A percentile compares a stretch with the other conserved stretches of the same genome.
Evolutionary conservation across 2,888 invertebrate genomes (phyloP).

Genomic region (Pseudeuparius sepicola): DNA sequence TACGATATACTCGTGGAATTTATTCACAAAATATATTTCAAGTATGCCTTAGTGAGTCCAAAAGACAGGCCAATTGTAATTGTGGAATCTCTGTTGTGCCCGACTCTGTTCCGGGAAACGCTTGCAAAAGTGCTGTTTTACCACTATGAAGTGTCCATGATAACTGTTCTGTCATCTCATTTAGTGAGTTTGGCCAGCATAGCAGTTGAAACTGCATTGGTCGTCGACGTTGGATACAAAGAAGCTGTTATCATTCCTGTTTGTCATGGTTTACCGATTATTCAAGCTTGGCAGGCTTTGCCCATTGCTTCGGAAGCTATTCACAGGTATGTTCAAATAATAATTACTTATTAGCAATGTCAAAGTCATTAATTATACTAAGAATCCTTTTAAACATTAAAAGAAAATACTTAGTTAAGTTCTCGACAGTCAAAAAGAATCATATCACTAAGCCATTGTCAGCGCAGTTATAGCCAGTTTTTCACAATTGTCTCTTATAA

Average conservation of each 20-base stretch:
- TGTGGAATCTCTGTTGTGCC: slow-evolving; percentile 81
- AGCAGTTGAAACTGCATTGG: slow-evolving; percentile 70
- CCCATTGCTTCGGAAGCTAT: slow-evolving; percentile 67
- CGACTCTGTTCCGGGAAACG: slow-evolving; percentile 72
- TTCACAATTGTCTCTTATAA: no score
- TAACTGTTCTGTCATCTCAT: slow-evolving; percentile 66
- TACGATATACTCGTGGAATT: slow-evolving; percentile 82
- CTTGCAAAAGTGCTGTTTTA: slow-evolving; percentile 84
- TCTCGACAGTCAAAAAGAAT: no score
- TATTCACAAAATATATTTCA: slow-evolving; percentile 79
- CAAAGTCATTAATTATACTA: no score
- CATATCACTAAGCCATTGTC: no score
- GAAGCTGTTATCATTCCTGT: slow-evolving; percentile 77
- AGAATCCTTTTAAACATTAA: no score
- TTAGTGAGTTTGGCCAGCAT: slow-evolving; percentile 74
- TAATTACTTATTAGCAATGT: no score
- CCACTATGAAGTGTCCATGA: slow-evolving; percentile 73
- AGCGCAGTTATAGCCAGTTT: no score
- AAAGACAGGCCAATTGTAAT: slow-evolving; percentile 88
- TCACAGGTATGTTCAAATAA: slow-evolving; percentile 55
- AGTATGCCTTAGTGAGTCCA: slow-evolving; percentile 84
- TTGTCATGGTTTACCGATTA: slow-evolving; percentile 76
- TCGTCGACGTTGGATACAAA: slow-evolving; percentile 78
- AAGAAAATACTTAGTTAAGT: no score
- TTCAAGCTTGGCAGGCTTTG: slow-evolving; percentile 74